A percentile compares a stretch with the other conserved stretches of the same genome.
phyloP scores from a whole-genome alignment of 1,140 invertebrate species.

The Lordiphosa clarofinis region DNA sequence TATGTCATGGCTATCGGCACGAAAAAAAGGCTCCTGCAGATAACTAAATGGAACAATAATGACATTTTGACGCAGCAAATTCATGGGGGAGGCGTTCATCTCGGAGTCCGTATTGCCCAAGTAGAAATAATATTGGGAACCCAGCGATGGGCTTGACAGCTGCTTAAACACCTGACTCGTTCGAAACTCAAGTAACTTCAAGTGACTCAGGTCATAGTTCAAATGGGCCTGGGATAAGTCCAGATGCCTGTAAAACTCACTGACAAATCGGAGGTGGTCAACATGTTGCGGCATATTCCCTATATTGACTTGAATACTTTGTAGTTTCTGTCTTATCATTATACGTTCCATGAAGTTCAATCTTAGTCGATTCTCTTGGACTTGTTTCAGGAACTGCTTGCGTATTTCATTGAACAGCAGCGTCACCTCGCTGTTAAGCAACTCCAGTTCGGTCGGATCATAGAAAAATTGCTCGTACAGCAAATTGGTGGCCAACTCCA shows the following conservation, averaged over 20 bases:
- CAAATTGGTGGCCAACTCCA: constrained; percentile 42
- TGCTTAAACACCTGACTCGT: constrained; percentile 15
- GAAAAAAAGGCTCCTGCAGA: constrained; percentile 54
- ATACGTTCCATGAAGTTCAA: not conserved
- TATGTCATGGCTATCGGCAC: constrained; percentile 39
- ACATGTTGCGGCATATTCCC: constrained; percentile 53
- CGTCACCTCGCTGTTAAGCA: constrained; percentile 4
- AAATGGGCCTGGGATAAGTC: constrained; percentile 3
- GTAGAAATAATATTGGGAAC: constrained; percentile 17
- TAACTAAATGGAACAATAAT: constrained; percentile 50
- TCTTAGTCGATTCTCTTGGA: constrained; percentile 23
- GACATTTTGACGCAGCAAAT: constrained; percentile 37
- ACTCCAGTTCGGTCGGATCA: not conserved
- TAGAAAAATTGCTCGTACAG: constrained; percentile 50
- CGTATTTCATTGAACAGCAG: constrained; percentile 27
- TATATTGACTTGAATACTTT: constrained; percentile 44
- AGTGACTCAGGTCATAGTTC: constrained; percentile 42
- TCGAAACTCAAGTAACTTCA: constrained; percentile 39
- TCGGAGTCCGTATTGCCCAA: constrained; percentile 18
- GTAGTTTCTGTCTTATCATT: constrained; percentile 26
- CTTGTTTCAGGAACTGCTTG: constrained; percentile 16
- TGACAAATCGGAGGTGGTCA: constrained; percentile 25
- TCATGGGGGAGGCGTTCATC: constrained; percentile 45
- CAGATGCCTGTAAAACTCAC: constrained; percentile 32
- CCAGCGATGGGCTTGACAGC: not conserved